Percentiles rank a stretch among this genome's conserved stretches.
phyloP scores from a whole-genome alignment of 1,140 invertebrate genomes.

The Drosophila kanapiae region DNA sequence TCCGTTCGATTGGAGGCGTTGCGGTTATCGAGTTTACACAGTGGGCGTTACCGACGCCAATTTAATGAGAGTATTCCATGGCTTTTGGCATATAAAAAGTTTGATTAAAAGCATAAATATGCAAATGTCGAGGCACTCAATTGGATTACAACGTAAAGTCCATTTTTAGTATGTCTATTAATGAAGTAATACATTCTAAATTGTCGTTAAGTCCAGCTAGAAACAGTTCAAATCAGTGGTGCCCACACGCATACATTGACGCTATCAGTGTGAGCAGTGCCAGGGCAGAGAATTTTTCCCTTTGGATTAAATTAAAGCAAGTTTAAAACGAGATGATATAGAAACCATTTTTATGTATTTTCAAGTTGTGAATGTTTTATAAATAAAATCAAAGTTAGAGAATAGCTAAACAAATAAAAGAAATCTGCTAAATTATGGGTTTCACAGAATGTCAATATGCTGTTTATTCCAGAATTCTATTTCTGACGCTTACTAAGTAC shows the following conservation, averaged over 20 bases:
- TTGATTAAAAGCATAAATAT: constrained; percentile 29
- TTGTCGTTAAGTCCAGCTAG: neutral
- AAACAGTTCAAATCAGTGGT: neutral
- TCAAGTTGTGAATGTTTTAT: too few relatives aligned
- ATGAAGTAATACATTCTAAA: constrained; percentile 9
- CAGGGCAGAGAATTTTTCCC: too few relatives aligned
- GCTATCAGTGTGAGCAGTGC: too few relatives aligned
- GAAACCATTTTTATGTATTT: neutral
- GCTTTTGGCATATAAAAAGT: constrained; percentile 3
- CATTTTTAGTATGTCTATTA: constrained; percentile 11
- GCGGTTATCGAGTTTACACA: constrained; percentile 34
- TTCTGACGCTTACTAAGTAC: constrained; percentile 46
- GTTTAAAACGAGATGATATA: neutral
- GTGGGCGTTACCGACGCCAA: constrained; percentile 43
- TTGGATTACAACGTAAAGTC: constrained; percentile 3
- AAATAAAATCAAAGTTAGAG: neutral
- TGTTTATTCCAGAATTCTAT: constrained; percentile 56
- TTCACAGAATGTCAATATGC: constrained; percentile 30
- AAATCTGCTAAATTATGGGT: neutral
- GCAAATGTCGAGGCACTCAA: neutral
- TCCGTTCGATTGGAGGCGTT: constrained; percentile 69
- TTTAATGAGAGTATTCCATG: neutral
- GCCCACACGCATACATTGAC: too few relatives aligned
- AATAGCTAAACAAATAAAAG: neutral
- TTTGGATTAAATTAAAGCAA: neutral